Base-by-base conservation (phyloP, 2,113 vertebrate species). In the Colossoma macropomum region DNA sequence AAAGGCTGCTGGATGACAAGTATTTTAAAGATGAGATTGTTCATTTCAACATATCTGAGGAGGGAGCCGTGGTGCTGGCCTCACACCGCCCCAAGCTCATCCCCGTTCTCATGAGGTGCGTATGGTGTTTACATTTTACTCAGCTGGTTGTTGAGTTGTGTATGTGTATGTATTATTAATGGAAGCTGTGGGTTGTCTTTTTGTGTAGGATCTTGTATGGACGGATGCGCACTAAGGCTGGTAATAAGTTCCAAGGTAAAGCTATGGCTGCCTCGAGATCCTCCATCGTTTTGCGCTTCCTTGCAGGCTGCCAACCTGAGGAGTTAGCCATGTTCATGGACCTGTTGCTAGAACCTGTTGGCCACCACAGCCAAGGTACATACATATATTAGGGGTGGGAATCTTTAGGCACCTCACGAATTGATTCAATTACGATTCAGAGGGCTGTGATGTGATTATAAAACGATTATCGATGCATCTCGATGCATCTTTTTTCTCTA, bases 1-100 rank as follows among this genome's bases (percentile, higher is more conserved):
- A 96, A 90, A 95, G 94, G 63, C 91, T 99, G 0, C 91, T 99
- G 86, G 95, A 99, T 0, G 98, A 99, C 90, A 97, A 95, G 90
- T 95, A 90, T 88, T 99, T 99, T 92, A 99, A 98, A 90, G 97
- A 98, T 83, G 98, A 99, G 91, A 97, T 99, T 21, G 93, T 97
- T 25, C 96, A 96, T 92, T 99, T 99, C 88, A 97, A 94, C 90
- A 96, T 99, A 87, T 95, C 97, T 17, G 98, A 98, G 88, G 97
- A 99, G 77, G 96, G 92, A 0, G 28, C 93, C 0, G 91, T 97
- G 28, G 95, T 99, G 4, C 95, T 96, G 86, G 77, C 87, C n/a
- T 91, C 93, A 0, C 96, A 99, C 92, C 94, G 97, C 88, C 88
- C 90, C 27, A 89, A 90, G 69, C 94, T 99, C 56, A 95, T 99